Base-by-base conservation (phyloP, 2,113 vertebrate species). In the Clinocottus analis region DNA sequence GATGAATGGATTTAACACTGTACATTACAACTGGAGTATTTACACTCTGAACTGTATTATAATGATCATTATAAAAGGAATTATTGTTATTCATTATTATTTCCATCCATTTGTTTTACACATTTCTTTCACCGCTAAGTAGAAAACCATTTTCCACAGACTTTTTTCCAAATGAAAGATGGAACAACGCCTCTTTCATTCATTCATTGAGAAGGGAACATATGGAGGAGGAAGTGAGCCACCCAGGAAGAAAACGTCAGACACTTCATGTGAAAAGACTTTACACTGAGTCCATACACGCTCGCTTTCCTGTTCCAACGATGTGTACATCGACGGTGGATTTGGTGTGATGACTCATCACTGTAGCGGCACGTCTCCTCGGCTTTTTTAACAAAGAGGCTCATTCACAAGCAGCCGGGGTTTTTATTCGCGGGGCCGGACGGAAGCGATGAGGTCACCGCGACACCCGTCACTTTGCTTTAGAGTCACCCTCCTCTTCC, bases 371-470 rank as follows among this genome's bases (percentile, higher is more conserved):
- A 27, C 21, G 17, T 37, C 37, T 67, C 25, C 31, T 17, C 17
- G 3, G 19, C 17, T 16, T 13, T 16, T 13, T 11, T 5, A n/a
- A 69, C 55, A 62, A 55, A 69, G 45, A 60, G 2, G 2, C 33
- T 35, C 19, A 21, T 47, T 74, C 35, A 45, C 25, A 35, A 19
- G 8, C 29, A 58, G 61, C 31, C 37, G 0, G 27, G n/a, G 51
- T 31, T 47, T 64, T 39, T 39, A 45, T 25, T 63, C 25, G 27
- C 4, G 14, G 25, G 41, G 7, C 60, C 39, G 55, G 74, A 61
- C 3, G 6, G 62, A 59, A 65, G 21, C 47, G 69, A 45, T 81
- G 64, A 69, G 19, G 47, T 61, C 29, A 47, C n/a, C 7, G 10
- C 25, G 31, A 17, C 58, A 79, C 49, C 47, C 4, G 13, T 7